These are phyloP conservation scores for Corapipo altera DNA, from an alignment of 2,113 vertebrate genomes.

Conservation along the genomic window DNA sequence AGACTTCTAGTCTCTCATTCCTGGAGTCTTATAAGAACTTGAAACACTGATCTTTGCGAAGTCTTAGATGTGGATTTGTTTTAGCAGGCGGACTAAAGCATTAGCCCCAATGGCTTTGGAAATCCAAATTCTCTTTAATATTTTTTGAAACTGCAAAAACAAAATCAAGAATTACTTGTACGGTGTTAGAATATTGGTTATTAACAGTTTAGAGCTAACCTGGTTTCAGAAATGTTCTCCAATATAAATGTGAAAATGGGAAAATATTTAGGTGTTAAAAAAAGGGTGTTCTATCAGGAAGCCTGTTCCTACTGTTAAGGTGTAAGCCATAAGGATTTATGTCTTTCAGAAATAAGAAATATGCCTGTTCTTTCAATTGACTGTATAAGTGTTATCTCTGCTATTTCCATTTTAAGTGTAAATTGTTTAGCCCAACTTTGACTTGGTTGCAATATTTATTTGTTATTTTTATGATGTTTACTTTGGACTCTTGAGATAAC, in stretches of 20 bases:
- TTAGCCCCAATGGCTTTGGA: conserved; percentile 20
- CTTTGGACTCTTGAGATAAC: neutral
- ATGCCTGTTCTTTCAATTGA: rapidly evolving
- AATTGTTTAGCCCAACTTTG: neutral
- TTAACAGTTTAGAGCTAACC: neutral
- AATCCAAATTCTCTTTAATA: neutral
- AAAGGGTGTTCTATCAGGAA: neutral
- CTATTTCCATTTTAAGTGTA: neutral
- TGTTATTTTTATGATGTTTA: neutral
- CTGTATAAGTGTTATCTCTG: neutral
- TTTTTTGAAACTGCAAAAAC: neutral
- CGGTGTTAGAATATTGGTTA: neutral
- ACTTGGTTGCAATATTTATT: neutral
- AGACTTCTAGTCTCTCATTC: neutral
- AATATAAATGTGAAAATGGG: neutral
- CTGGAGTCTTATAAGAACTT: neutral
- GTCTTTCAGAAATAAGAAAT: neutral
- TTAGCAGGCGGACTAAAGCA: neutral
- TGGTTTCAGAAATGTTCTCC: neutral
- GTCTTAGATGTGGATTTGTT: neutral
- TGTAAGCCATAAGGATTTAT: neutral
- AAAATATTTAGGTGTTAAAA: neutral
- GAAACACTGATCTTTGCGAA: neutral
- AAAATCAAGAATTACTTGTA: neutral
- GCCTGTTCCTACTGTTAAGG: neutral